Base-by-base conservation (phyloP, 2,888 invertebrate genomes). In the Drosophila lacicola region DNA sequence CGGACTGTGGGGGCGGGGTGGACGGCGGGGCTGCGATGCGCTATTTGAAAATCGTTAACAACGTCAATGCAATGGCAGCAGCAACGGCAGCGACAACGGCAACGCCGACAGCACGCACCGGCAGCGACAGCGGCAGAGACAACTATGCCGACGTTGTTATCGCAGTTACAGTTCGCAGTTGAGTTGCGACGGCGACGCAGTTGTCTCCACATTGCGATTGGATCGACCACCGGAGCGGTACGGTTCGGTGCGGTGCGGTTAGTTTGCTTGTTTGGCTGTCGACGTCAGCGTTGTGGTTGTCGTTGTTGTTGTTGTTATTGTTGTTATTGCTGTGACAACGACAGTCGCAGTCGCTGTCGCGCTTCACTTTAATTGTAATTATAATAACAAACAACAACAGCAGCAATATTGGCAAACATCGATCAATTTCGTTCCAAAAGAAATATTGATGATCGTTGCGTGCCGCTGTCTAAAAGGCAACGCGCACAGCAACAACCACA, bases 31-130 rank as follows among this genome's bases (percentile, higher is more conserved):
- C 6, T 2, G 51, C 34, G 53, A 42, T 55, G 57, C 57, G 49
- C 53, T 82, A 82, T 79, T 85, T 78, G 76, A 76, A 84, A 82
- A 87, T 81, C 82, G 82, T 82, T 87, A 82, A 82, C 82, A 78
- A 83, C 78, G 82, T 78, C 71, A 78, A 81, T 74, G 78, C 71
- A 78, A 81, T 74, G 78, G 62, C 79, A 71, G 68, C 75, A 65
- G 47, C 53, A 33, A 29, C 45, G 14, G 21, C 56, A 68, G 65
- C 51, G 63, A 42, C 53, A 33, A 29, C 45, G 14, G 21, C 56
- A 68, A 60, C 51, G 63, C 17, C 56, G 5, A 29, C 50, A 3
- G 54, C 67, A 49, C 9, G 54, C 67, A 49, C 9, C 17, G 10
- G 39, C 54, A 17, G 45, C 45, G 4, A 34, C 49, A 36, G 34